Percentiles rank a stretch among this genome's conserved stretches.
Evolutionary conservation across 2,113 vertebrate species (phyloP).

Genomic region (Urocitellus parryii): DNA sequence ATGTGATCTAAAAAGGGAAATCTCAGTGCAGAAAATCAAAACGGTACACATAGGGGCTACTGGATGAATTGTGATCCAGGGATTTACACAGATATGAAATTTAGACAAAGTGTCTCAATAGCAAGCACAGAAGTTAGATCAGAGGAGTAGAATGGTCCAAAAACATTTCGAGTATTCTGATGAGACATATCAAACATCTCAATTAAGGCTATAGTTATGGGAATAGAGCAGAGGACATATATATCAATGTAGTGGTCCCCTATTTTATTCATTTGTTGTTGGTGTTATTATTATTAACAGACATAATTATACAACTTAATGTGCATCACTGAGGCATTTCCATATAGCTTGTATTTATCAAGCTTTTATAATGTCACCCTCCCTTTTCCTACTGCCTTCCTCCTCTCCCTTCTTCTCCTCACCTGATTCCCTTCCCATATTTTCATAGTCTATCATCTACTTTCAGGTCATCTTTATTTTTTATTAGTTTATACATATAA

Average conservation of each 20-base stretch:
- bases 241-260: not conserved
- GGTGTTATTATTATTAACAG: too few relatives aligned
- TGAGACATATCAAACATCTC: not conserved
- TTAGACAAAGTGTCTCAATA: not conserved
- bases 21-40: not conserved
- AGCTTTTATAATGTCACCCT: too few relatives aligned
- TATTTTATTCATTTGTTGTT: too few relatives aligned
- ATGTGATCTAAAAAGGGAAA: not conserved
- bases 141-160: not conserved
- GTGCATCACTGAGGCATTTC: too few relatives aligned
- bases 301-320: too few relatives aligned
- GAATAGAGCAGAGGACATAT: not conserved
- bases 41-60: not conserved
- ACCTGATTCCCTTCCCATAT: too few relatives aligned
- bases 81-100: slow-evolving; percentile 11
- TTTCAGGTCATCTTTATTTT: too few relatives aligned
- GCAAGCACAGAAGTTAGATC: not conserved
- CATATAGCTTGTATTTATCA: too few relatives aligned
- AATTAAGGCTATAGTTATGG: not conserved
- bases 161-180: not conserved
- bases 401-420: too few relatives aligned
- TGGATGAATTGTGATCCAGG: not conserved
- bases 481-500: too few relatives aligned
- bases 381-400: too few relatives aligned
- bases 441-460: too few relatives aligned